These are phyloP conservation scores for Sandelia bainsii DNA, from an alignment of 2,797 vertebrate genomes.

Conservation along the genomic window DNA sequence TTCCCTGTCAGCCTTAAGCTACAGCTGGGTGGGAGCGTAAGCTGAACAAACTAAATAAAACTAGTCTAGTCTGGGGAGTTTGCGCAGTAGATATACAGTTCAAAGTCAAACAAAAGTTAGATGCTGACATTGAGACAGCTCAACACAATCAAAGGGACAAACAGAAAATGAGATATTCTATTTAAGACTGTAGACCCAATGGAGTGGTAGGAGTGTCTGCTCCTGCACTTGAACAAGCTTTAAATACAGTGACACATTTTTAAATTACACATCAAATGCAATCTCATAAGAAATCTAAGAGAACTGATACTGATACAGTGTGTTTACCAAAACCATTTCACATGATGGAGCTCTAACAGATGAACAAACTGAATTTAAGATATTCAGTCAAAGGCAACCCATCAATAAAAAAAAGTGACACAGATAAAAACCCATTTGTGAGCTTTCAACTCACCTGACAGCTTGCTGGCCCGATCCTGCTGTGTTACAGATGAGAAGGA, in stretches of 20 bases:
- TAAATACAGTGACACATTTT: conserved; percentile 13
- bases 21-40: not conserved
- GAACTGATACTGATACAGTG: not conserved
- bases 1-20: conserved; percentile 1
- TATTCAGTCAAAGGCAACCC: not conserved
- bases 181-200: conserved; percentile 10
- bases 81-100: conserved; percentile 6
- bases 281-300: not conserved
- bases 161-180: conserved; percentile 5
- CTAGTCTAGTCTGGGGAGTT: not conserved
- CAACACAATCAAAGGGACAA: conserved; percentile 5
- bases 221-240: conserved; percentile 17
- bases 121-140: conserved; percentile 23
- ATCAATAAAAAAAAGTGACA: not conserved
- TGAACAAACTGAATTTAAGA: not conserved
- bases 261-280: not conserved
- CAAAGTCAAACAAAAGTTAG: conserved; percentile 21
- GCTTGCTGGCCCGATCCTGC: conserved; percentile 85
- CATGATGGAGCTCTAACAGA: not conserved
- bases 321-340: not conserved
- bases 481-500: conserved; percentile 91
- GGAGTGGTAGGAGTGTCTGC: conserved; percentile 8
- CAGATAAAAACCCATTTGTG: not conserved
- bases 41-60: conserved; percentile 24
- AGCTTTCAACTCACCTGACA: conserved; percentile 81